A percentile compares a stretch with the other conserved stretches of the same genome.
Conservation (phyloP, 1,140 invertebrate species). For the Drosophila nikananu region DNA sequence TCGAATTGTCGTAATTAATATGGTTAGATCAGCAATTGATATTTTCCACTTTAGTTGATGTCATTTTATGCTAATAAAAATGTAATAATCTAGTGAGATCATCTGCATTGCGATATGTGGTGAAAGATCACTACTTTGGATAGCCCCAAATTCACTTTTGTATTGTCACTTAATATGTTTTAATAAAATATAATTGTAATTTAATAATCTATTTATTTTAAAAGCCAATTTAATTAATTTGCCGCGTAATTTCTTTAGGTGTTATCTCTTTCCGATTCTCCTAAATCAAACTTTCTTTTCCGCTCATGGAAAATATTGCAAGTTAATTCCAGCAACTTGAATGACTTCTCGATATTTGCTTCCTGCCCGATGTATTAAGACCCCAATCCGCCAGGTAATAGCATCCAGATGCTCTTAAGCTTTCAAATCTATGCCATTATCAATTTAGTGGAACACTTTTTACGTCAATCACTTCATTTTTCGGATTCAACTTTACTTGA, state of each 20-base stretch:
- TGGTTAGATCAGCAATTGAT: neutral
- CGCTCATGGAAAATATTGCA: slow-evolving; percentile 20
- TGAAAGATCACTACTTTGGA: neutral
- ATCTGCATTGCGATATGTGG: slow-evolving; percentile 1
- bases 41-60: slow-evolving; percentile 2
- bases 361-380: slow-evolving; percentile 5
- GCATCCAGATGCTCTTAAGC: slow-evolving; percentile 16
- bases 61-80: slow-evolving; percentile 5
- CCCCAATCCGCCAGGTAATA: slow-evolving; percentile 22
- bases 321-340: slow-evolving; percentile 2
- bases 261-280: slow-evolving; percentile 24
- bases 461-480: slow-evolving; percentile 13
- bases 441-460: slow-evolving; percentile 47
- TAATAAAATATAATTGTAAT: neutral
- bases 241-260: neutral
- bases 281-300: slow-evolving; percentile 50
- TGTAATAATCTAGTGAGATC: slow-evolving; percentile 33
- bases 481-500: slow-evolving; percentile 11
- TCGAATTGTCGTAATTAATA: neutral
- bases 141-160: neutral
- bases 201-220: neutral
- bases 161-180: neutral
- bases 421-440: slow-evolving; percentile 38
- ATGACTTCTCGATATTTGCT: slow-evolving; percentile 20
- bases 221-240: neutral